phyloP scores from a whole-genome alignment of 2,113 vertebrate genomes.

The Rhinichthys klamathensis region DNA sequence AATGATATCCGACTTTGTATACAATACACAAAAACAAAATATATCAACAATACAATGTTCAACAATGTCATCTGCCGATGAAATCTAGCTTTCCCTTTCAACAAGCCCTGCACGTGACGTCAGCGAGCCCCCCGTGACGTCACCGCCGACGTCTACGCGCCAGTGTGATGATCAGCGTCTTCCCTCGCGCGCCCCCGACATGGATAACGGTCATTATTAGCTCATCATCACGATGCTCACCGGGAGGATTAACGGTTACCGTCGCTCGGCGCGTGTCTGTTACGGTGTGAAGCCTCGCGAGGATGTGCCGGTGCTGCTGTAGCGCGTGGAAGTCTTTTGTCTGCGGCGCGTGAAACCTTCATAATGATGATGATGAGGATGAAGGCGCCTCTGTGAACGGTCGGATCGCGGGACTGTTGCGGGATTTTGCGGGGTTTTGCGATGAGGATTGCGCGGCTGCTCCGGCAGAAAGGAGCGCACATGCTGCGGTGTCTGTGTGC shows the following conservation, averaged over 20 bases:
- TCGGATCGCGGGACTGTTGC: constrained; percentile 4
- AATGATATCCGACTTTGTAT: too few species aligned
- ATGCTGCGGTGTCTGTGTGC: constrained; percentile 51
- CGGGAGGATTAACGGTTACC: background rate
- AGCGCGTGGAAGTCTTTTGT: constrained; percentile 28
- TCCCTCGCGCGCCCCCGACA: constrained; percentile 21
- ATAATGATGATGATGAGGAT: background rate
- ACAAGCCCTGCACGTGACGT: constrained; percentile 24
- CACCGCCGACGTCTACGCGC: constrained; percentile 10
- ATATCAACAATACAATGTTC: too few species aligned
- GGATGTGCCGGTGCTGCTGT: background rate
- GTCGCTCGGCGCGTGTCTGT: background rate
- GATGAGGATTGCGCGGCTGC: constrained; percentile 47
- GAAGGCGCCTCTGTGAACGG: constrained; percentile 10
- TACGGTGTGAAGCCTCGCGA: constrained; percentile 7
- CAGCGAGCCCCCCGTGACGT: constrained; percentile 36
- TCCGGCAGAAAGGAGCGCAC: constrained; percentile 52
- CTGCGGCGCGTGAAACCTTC: constrained; percentile 4
- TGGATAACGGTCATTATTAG: background rate
- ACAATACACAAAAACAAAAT: too few species aligned
- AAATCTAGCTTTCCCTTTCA: background rate
- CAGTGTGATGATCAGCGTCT: background rate
- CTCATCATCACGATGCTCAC: background rate
- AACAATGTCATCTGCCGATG: too few species aligned
- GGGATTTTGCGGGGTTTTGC: constrained; percentile 27